phyloP scores from a whole-genome alignment of 2,888 invertebrate genomes.

The Idaea biselata region DNA sequence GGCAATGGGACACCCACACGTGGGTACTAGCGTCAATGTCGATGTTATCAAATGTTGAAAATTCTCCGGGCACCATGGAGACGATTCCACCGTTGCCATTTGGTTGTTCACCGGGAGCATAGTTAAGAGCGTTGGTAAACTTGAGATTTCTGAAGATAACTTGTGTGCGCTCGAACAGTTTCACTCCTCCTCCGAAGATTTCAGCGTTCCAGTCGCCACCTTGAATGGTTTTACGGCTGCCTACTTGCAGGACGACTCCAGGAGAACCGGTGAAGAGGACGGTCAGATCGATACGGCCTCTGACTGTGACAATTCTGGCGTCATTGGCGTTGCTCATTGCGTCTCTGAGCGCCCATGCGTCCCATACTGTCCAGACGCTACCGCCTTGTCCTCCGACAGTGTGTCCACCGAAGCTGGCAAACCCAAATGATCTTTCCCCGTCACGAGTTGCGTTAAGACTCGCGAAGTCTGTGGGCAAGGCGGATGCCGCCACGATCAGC shows the following conservation, averaged over 20 bases:
- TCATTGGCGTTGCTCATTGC: background rate
- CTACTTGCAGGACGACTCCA: background rate
- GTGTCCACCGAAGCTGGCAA: background rate
- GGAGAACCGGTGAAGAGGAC: background rate
- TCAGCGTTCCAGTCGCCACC: conserved; percentile 1
- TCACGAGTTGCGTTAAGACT: background rate
- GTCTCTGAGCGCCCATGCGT: background rate
- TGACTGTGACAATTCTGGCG: background rate
- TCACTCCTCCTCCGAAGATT: conserved; percentile 4
- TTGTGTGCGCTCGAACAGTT: background rate
- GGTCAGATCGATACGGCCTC: conserved; percentile 2
- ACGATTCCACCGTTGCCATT: conserved; percentile 3
- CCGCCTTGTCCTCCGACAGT: background rate
- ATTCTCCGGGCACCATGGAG: background rate
- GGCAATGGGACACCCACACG: conserved; percentile 20
- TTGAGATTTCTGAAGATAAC: background rate
- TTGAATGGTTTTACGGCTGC: background rate
- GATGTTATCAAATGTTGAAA: conserved; percentile 6
- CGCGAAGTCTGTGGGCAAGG: background rate
- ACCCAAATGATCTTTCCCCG: background rate
- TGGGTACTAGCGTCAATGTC: conserved; percentile 8
- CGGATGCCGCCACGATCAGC: conserved; percentile 1
- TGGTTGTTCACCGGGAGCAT: conserved; percentile 2
- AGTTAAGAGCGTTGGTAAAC: conserved; percentile 5
- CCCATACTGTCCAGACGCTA: background rate